phyloP scores from a whole-genome alignment of 2,113 vertebrate species.

The Caretta caretta region DNA sequence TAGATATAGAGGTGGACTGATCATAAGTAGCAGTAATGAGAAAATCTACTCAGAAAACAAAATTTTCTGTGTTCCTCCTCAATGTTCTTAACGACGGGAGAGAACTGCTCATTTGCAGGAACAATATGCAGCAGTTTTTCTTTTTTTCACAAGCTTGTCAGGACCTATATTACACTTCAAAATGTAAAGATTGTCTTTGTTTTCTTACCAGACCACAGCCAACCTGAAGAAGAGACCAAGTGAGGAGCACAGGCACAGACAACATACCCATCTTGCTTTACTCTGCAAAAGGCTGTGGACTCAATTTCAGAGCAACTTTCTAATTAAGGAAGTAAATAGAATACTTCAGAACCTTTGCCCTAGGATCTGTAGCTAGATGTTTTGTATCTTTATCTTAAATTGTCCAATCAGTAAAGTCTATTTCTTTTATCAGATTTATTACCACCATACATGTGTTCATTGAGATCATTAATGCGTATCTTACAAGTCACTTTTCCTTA shows the following conservation, averaged over 20 bases:
- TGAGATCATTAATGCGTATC: background rate
- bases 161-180: background rate
- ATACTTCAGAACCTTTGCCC: conserved; percentile 78
- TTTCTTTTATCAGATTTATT: background rate
- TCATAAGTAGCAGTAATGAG: background rate
- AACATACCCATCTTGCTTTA: conserved; percentile 62
- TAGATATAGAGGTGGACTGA: background rate
- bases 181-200: background rate
- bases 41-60: background rate
- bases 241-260: conserved; percentile 35
- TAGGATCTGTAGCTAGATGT: conserved; percentile 31
- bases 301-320: conserved; percentile 9
- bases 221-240: conserved; percentile 47
- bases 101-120: background rate
- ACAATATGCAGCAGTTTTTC: background rate
- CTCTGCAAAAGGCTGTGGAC: background rate
- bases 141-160: background rate
- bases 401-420: conserved; percentile 61
- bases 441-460: background rate
- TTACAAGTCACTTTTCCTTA: background rate
- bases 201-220: conserved; percentile 78
- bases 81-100: background rate
- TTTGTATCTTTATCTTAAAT: background rate
- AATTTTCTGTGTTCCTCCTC: background rate
- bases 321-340: conserved; percentile 53